Base-by-base conservation (phyloP, 2,797 vertebrate genomes). In the Apodemus agrarius region DNA sequence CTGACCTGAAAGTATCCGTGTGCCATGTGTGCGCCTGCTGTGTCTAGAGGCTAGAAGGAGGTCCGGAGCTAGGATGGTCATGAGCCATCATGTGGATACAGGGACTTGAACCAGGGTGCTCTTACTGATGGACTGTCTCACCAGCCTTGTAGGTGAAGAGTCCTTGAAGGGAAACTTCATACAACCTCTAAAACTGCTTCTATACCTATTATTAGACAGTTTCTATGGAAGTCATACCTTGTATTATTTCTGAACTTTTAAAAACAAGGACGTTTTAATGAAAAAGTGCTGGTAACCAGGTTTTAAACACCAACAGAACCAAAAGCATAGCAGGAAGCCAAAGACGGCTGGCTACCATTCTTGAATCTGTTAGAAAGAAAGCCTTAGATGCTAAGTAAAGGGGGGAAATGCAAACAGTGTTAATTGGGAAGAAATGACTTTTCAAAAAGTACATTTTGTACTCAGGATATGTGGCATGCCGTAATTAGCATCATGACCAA, bases 131-230 rank as follows among this genome's bases (percentile, higher is more conserved):
- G 34, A 12, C 63, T 34, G 24, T 37, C 19, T 86, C 21, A 14
- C 43, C 43, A 69, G 21, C 31, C 21, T 34, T 29, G 5, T 16
- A 57, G 0, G 0, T 0, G n/a, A n/a, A n/a, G n/a, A n/a, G n/a
- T n/a, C n/a, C n/a, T 43, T 43, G 43, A 43, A 43, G 43, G 43
- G 43, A 43, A 43, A 3, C 79, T 76, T 43, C 80, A 81, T 11
- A 10, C n/a, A 89, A 61, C 31, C 75, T 92, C 88, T 43, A 34
- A 31, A 88, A 31, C 5, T 37, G 34, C 17, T 46, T 87, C 69
- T 61, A 5, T 26, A 69, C 24, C 43, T 57, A 81, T 6, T 85
- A 14, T 85, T 52, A 49, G 63, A 52, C 43, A 83, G 63, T 83
- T 40, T 24, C 85, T 57, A 87, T 19, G 19, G 10, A 31, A 69